Base-by-base conservation (phyloP, 2,888 invertebrate genomes). In the Melanostoma mellinum region DNA sequence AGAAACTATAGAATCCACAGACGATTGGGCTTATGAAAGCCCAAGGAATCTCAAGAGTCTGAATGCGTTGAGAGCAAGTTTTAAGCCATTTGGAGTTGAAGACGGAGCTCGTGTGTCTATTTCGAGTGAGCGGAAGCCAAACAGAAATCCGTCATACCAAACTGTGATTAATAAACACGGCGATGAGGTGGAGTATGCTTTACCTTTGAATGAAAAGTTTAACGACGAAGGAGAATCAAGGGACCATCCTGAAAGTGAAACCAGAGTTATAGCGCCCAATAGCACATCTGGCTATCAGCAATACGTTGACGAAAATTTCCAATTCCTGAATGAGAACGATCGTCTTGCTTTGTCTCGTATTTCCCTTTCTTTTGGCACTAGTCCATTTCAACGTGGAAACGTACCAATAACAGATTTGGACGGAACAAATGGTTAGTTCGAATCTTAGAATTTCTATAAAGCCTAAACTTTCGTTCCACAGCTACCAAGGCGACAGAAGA, bases 131-230 rank as follows among this genome's bases (percentile, higher is more conserved):
- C 56, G 48, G 3, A 73, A 38, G 72, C 53, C 40, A 42, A 53
- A 10, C 6, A 72, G 61, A 48, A 75, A 86, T 8, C 86, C 86
- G 6, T 76, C 79, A 0, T 88, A 88, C 75, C 87, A 87, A 68
- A 86, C 76, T 9, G 86, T 88, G 4, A 85, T 87, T 5, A 87
- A 88, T 73, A 86, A 85, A 61, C 86, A 87, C 53, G 88, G 87
- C 33, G 88, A 88, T 20, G 77, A 86, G 8, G 87, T 88, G 0
- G 87, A 87, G 36, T 88, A 88, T 77, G 87, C 87, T 30, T 44
- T 87, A 46, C 88, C 88, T 5, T 86, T 86, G 40, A 85, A 78
- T 77, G 88, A 88, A 52, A 80, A 81, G 42, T 6, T 48, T 40
- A 63, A 74, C 6, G 80, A 81, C 1, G 55, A 77, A 46, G 52